A percentile compares a stretch with the other conserved stretches of the same genome.
These are phyloP conservation scores for Panagrolaimus sp. DNA, from an alignment of 1,140 invertebrate species.

Conservation along the genomic window DNA sequence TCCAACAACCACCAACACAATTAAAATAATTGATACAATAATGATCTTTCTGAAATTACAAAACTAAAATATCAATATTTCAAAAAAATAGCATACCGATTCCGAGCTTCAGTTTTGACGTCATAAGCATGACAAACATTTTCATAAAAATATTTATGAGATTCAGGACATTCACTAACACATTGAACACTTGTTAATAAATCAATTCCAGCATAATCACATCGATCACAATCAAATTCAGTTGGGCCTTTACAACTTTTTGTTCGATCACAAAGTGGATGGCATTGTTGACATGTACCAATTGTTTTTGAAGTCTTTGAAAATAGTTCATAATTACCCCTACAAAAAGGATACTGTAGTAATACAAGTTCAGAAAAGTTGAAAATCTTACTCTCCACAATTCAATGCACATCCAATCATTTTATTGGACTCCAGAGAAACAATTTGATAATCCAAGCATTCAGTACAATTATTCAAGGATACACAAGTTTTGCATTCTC, in stretches of 20 bases:
- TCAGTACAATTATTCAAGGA: not conserved
- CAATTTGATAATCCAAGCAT: not conserved
- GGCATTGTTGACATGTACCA: conserved; percentile 2
- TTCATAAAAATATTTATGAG: not conserved
- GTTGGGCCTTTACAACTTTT: not conserved
- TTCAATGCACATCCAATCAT: not conserved
- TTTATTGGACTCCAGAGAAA: not conserved
- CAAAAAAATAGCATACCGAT: not conserved
- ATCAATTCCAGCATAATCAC: not conserved
- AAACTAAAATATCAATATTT: too few species aligned
- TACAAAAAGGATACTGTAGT: too few species aligned
- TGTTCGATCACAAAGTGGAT: not conserved
- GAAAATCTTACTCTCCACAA: not conserved
- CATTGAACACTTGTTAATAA: not conserved
- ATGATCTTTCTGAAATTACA: not conserved
- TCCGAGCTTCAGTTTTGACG: not conserved
- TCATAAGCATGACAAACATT: not conserved
- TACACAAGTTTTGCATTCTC: not conserved
- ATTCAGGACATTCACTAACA: not conserved
- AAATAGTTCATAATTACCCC: not conserved
- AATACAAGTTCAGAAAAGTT: too few species aligned
- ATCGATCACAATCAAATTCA: not conserved
- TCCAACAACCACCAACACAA: not conserved
- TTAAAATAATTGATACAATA: not conserved
- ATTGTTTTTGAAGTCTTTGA: not conserved